These are phyloP conservation scores for Paramacrobiotus metropolitanus DNA, from an alignment of 1,140 invertebrate species.

Conservation along the genomic window DNA sequence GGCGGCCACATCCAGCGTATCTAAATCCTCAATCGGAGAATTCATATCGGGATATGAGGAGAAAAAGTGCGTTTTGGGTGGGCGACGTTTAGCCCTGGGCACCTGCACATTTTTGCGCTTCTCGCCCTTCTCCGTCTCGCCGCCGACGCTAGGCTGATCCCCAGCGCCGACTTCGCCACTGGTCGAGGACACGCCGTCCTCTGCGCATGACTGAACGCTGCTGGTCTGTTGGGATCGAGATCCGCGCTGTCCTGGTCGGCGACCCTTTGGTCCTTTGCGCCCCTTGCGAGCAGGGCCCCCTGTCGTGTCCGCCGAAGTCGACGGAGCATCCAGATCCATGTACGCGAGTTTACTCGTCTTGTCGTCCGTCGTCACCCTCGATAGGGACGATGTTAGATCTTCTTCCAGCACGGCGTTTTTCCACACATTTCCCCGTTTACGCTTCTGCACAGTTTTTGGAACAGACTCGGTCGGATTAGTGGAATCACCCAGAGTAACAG, in stretches of 20 bases:
- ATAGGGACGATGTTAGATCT: not conserved
- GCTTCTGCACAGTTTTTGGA: not conserved
- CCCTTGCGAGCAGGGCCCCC: no score
- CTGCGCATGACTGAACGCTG: no score
- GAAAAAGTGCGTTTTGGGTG: not conserved
- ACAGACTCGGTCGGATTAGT: not conserved
- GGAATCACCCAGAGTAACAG: not conserved
- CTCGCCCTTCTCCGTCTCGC: not conserved
- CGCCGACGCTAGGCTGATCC: no score
- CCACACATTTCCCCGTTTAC: not conserved
- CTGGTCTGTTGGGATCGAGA: no score
- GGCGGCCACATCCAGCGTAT: conserved; percentile 1
- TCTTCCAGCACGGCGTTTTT: not conserved
- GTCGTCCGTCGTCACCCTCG: no score
- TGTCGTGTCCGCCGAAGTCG: no score
- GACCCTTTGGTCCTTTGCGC: no score
- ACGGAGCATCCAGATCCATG: not conserved
- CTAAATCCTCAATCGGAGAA: not conserved
- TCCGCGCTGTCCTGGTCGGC: no score
- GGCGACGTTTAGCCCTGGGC: not conserved
- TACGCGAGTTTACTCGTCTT: not conserved
- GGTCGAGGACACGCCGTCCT: no score
- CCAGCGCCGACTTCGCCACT: no score
- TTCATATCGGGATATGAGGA: not conserved
- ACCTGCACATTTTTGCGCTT: not conserved